Percentiles rank a stretch among this genome's conserved stretches.
phyloP scores from a whole-genome alignment of 2,888 invertebrate species.

The Saturnia pavonia region DNA sequence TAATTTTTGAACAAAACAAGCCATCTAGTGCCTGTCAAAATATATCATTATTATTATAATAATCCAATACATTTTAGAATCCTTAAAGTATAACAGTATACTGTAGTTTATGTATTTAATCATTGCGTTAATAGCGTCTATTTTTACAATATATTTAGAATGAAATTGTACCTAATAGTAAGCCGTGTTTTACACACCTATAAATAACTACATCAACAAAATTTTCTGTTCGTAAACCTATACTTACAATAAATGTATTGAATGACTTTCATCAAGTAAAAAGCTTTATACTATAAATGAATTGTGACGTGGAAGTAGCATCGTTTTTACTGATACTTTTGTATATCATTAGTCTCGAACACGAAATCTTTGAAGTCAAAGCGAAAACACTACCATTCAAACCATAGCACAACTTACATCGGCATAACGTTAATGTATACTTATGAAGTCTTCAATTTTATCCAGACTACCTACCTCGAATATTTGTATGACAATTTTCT shows the following conservation, averaged over 20 bases:
- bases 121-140: background rate
- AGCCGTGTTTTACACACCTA: background rate
- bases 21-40: slow-evolving; percentile 45
- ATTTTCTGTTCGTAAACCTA: background rate
- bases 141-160: background rate
- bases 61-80: background rate
- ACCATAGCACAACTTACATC: background rate
- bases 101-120: background rate
- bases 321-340: background rate
- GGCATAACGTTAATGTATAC: background rate
- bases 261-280: slow-evolving; percentile 3
- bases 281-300: slow-evolving; percentile 1
- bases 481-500: no score
- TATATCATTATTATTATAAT: background rate
- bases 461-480: no score
- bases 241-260: background rate
- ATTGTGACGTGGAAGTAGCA: background rate
- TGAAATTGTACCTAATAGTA: background rate
- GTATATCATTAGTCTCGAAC: background rate
- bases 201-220: background rate
- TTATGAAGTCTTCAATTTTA: background rate
- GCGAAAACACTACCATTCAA: background rate
- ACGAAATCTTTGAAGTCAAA: background rate
- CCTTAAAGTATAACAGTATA: background rate
- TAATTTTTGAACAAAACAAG: slow-evolving; percentile 46